Conservation (phyloP, 64 coral and sea anemone species). For the Cladopsammia gracilis region DNA sequence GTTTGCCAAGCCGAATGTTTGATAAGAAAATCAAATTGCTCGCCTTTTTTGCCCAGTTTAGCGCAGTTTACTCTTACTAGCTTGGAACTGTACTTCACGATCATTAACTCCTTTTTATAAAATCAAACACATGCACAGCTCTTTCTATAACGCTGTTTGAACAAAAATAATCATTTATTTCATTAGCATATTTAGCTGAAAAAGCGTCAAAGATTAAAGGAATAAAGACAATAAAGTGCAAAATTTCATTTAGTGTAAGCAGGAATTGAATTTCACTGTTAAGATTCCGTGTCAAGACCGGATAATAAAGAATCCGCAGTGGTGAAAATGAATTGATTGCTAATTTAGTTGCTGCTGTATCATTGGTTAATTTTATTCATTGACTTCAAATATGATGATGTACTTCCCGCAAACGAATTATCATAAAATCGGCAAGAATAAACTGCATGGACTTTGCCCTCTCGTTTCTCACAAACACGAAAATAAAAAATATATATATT, state of each 20-base stretch:
- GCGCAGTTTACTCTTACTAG: too few species aligned
- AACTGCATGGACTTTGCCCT: background rate
- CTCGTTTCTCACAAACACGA: background rate
- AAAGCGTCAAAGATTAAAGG: background rate
- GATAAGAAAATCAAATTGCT: background rate
- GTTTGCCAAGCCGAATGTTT: background rate
- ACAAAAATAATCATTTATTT: too few species aligned
- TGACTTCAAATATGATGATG: background rate
- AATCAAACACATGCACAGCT: too few species aligned
- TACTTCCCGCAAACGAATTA: constrained; percentile 5
- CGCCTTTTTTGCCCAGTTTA: background rate
- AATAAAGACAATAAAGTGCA: background rate
- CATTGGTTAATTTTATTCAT: constrained; percentile 36
- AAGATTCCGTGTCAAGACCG: background rate
- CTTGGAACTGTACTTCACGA: too few species aligned
- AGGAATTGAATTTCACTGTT: background rate
- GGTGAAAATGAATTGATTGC: background rate
- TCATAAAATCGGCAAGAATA: background rate
- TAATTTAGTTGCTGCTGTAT: background rate
- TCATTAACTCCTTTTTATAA: too few species aligned
- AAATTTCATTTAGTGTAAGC: background rate
- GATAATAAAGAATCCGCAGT: background rate
- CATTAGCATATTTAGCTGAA: too few species aligned
- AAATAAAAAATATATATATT: background rate
- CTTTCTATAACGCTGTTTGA: too few species aligned